Conservation (phyloP, 2,888 invertebrate genomes). For the Anaspis maculata region DNA sequence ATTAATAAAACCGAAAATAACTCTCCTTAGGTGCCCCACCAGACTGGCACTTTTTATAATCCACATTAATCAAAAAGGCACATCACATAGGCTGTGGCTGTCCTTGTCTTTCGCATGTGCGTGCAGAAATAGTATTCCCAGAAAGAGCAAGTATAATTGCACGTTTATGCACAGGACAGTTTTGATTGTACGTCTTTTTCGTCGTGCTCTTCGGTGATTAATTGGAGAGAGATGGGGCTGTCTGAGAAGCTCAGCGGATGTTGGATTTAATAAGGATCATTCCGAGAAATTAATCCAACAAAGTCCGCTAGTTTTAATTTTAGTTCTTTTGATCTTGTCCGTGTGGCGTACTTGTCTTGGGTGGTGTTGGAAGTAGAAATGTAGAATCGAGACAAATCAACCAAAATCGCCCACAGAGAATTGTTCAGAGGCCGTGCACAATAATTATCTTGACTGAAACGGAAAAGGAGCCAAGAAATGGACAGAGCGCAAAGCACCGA, state of each 20-base stretch:
- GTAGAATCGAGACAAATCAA: too few relatives aligned
- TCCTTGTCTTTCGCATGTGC: slow-evolving; percentile 15
- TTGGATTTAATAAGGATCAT: slow-evolving; percentile 39
- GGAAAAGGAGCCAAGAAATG: too few relatives aligned
- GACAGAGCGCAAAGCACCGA: too few relatives aligned
- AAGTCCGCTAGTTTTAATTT: slow-evolving; percentile 40
- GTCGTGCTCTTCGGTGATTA: slow-evolving; percentile 10
- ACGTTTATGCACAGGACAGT: slow-evolving; percentile 22
- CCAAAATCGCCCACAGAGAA: too few relatives aligned
- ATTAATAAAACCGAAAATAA: slow-evolving; percentile 41
- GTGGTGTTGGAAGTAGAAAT: slow-evolving; percentile 16
- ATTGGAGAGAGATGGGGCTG: slow-evolving; percentile 19
- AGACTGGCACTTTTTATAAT: slow-evolving; percentile 36
- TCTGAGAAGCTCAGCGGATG: slow-evolving; percentile 28
- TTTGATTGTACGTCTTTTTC: slow-evolving; percentile 6
- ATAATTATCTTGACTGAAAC: too few relatives aligned
- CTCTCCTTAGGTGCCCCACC: slow-evolving; percentile 26
- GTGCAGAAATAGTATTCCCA: slow-evolving; percentile 35
- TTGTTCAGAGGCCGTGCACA: too few relatives aligned
- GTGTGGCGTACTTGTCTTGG: slow-evolving; percentile 20
- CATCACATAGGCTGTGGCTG: too few relatives aligned
- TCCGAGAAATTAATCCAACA: slow-evolving; percentile 43
- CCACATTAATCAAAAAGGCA: slow-evolving; percentile 34
- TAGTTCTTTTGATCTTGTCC: slow-evolving; percentile 42
- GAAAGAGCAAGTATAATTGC: slow-evolving; percentile 34